Evolutionary conservation across 2,888 invertebrate species (phyloP).

Genomic region (Leptopilina myrica): DNA sequence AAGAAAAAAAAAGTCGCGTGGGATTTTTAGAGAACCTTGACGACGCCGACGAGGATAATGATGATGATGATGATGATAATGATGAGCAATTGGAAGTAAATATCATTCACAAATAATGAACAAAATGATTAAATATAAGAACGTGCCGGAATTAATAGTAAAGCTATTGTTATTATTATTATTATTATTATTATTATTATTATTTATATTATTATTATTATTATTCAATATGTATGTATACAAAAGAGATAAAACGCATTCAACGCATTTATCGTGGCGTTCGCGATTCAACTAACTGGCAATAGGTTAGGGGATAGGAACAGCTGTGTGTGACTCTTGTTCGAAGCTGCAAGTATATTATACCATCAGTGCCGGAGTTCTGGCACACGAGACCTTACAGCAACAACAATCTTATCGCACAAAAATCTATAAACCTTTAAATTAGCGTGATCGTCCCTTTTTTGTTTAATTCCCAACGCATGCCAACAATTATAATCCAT

Average conservation of each 20-base stretch:
- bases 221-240: no score
- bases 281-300: conserved; percentile 61
- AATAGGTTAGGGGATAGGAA: conserved; percentile 65
- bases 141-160: neutral
- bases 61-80: no score
- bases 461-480: neutral
- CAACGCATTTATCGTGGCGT: conserved; percentile 35
- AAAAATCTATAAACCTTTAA: neutral
- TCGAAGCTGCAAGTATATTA: conserved; percentile 59
- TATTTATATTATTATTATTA: neutral
- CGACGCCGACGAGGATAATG: no score
- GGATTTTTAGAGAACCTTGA: neutral
- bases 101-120: conserved; percentile 16
- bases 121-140: neutral
- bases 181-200: neutral
- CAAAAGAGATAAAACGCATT: conserved; percentile 12
- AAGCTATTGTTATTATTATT: no score
- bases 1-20: neutral
- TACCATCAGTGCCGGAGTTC: conserved; percentile 1
- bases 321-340: conserved; percentile 67
- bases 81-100: neutral
- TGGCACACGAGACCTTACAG: neutral
- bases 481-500: neutral
- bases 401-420: conserved; percentile 8
- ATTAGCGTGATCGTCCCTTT: neutral